Base-by-base conservation (phyloP, 2,888 invertebrate species). In the Synergus japonicus region DNA sequence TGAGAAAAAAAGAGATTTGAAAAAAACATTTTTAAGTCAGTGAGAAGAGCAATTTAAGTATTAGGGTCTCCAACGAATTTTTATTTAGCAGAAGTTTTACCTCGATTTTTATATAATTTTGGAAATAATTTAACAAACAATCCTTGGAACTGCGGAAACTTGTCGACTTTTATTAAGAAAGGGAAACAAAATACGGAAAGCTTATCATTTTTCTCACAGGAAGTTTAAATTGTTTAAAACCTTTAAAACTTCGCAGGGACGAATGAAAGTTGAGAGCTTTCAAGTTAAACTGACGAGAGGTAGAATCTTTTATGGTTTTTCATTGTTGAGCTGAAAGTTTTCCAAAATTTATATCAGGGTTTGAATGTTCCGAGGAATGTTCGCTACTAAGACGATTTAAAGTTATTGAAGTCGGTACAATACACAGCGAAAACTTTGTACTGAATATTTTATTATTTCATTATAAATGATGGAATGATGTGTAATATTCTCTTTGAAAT, bases 1-100 rank as follows among this genome's bases (percentile, higher is more conserved):
- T 78, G 66, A 43, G 65, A 44, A 65, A 60, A 43, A 65, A 77
- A 58, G 77, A 22, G 77, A 58, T 77, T 77, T 79, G 41, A n/a
- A 77, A 44, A 44, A 64, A 43, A 77, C 63, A 18, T 41, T 43
- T 54, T 37, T 29, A 76, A 44, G 60, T 44, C 10, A 37, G 46
- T 10, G 37, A 69, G 22, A 46, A 69, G 13, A 29, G 18, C 66
- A 43, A 43, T 66, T 66, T 66, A 43, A 12, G 12, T 18, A 43
- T 18, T 66, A 43, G 58, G 18, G n/a, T 58, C 58, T 15, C 58
- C 58, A 9, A 58, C 58, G n/a, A 18, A 58, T 58, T 8, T 58
- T 18, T 58, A 58, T 58, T 58, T 18, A 58, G 58, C 18, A 58
- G 18, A 58, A 37, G 29, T 29, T 29, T 29, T 3, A 29, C 46